Evolutionary conservation across 1,140 invertebrate genomes (phyloP), one percentile per base, ranked within the genome.

Genomic region (Halesus radiatus): DNA sequence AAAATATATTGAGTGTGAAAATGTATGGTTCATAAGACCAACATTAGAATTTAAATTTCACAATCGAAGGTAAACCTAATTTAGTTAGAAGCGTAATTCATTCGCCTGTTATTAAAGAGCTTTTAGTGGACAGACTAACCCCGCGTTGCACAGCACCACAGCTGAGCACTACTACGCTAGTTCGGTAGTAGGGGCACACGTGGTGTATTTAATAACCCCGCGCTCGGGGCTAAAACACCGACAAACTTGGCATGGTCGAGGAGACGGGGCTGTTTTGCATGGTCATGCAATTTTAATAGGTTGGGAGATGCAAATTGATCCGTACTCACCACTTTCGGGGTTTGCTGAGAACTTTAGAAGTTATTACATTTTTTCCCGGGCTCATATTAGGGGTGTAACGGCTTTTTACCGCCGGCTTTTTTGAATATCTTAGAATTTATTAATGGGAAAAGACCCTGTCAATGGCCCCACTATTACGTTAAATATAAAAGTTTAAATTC

Each of bases 231-330:
- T 23, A 60, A 60, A 60, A 60, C 56, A 60, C 22, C 56, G 23
- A 18, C 5, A 23, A 13, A 22, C 20, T 23, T 58, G n/a, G 54
- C 22, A 22, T 18, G 54, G 32, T 32, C 32, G 32, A 32, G 10
- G 37, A 45, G 37, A 45, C 37, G 4, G 20, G 56, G 20, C 56
- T 60, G 23, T 60, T 60, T 23, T 60, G 56, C 20, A 60, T 23
- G 56, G 18, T 60, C 56, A 60, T 60, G 56, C 56, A 60, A 60
- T 60, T 60, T 60, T 60, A 60, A 60, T 60, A 22, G 7, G 56
- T 10, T 60, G 1, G 15, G 54, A 13, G 23, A 60, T 60, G 56
- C 56, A 60, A 60, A 60, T 20, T 60, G 20, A 60, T 60, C 56
- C 56, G 56, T 23, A 23, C 23, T 60, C 23, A 23, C 56, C 18